These are phyloP conservation scores for Mythimna ferrago DNA, from an alignment of 2,888 invertebrate genomes.

Conservation along the genomic window DNA sequence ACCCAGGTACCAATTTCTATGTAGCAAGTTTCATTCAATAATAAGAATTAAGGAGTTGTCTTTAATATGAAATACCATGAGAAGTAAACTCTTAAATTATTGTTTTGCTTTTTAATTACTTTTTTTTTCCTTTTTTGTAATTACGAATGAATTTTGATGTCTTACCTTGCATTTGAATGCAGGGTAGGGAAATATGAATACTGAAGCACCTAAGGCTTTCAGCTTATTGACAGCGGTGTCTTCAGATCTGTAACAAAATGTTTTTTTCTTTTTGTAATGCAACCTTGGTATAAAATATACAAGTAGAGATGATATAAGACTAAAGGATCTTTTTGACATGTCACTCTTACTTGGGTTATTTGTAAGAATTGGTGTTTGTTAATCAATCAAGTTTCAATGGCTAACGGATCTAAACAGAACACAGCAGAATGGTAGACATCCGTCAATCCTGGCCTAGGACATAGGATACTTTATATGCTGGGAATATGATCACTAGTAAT, in stretches of 20 bases:
- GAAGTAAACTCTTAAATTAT: too few species aligned
- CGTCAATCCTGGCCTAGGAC: background rate
- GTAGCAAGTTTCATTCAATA: too few species aligned
- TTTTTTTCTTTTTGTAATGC: background rate
- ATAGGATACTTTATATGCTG: background rate
- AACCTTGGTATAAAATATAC: background rate
- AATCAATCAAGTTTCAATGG: background rate
- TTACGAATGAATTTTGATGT: background rate
- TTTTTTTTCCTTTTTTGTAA: background rate
- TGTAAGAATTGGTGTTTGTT: background rate
- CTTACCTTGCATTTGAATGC: conserved; percentile 67
- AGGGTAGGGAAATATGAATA: conserved; percentile 60
- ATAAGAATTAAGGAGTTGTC: too few species aligned
- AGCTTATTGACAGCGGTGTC: conserved; percentile 41
- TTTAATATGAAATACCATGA: too few species aligned
- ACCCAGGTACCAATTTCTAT: too few species aligned
- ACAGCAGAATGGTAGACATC: background rate
- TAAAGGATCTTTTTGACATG: background rate
- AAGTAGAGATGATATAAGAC: background rate
- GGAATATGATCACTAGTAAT: background rate
- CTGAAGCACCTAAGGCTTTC: conserved; percentile 62
- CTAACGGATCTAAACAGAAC: background rate
- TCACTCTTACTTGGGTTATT: background rate
- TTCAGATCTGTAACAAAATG: conserved; percentile 58
- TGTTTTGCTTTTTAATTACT: too few species aligned